phyloP scores from a whole-genome alignment of 2,888 invertebrate genomes.

The Ennomos fuscantarius region DNA sequence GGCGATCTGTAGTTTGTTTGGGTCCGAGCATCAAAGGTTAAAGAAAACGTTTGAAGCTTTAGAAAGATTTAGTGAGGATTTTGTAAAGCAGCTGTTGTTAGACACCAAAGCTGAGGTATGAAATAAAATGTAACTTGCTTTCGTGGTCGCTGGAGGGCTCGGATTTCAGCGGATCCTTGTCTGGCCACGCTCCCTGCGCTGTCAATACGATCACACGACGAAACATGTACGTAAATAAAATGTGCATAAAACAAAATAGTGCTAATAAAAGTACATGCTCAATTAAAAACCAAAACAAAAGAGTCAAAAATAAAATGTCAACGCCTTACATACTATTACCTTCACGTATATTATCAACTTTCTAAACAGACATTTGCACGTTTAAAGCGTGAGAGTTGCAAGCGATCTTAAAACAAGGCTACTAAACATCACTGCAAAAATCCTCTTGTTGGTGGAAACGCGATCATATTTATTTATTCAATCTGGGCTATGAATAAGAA shows the following conservation, averaged over 20 bases:
- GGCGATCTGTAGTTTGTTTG: conserved; percentile 53
- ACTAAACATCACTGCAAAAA: no score
- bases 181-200: conserved; percentile 63
- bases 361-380: no score
- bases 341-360: not conserved
- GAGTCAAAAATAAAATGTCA: conserved; percentile 5
- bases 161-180: conserved; percentile 51
- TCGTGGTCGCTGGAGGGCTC: conserved; percentile 69
- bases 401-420: no score
- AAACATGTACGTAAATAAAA: conserved; percentile 39
- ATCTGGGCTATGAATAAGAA: no score
- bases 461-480: no score
- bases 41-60: conserved; percentile 41
- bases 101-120: conserved; percentile 29
- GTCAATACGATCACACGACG: conserved; percentile 41
- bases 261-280: conserved; percentile 13
- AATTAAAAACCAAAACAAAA: not conserved
- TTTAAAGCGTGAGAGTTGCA: no score
- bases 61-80: conserved; percentile 27
- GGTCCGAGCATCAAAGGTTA: conserved; percentile 60
- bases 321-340: conserved; percentile 2
- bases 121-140: conserved; percentile 69
- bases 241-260: conserved; percentile 14
- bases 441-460: no score
- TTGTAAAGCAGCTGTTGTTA: conserved; percentile 21